These are phyloP conservation scores for Acrobasis repandana DNA, from an alignment of 2,888 invertebrate species.

Conservation along the genomic window DNA sequence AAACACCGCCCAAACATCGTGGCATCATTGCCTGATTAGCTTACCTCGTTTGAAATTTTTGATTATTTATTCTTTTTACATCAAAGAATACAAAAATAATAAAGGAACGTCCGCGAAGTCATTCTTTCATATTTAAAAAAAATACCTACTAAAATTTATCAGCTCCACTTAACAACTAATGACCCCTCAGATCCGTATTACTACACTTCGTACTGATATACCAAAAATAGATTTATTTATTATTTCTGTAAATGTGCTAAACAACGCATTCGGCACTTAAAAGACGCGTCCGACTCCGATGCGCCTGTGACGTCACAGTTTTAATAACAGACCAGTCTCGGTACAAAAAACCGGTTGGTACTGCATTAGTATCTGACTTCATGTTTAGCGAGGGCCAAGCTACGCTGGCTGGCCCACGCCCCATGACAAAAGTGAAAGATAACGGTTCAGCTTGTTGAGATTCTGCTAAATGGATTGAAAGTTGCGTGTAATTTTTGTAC, in stretches of 20 bases:
- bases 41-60: background rate
- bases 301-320: constrained; percentile 19
- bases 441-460: constrained; percentile 7
- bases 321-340: constrained; percentile 13
- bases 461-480: constrained; percentile 13
- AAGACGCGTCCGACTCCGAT: background rate
- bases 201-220: too few relatives aligned
- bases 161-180: too few relatives aligned
- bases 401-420: constrained; percentile 2
- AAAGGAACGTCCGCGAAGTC: too few relatives aligned
- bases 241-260: background rate
- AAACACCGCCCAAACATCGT: background rate
- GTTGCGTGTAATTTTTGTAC: background rate
- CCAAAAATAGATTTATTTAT: background rate
- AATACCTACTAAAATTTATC: too few relatives aligned
- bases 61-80: background rate
- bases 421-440: constrained; percentile 17
- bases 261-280: background rate
- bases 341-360: constrained; percentile 18
- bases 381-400: constrained; percentile 3
- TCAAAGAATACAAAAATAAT: too few relatives aligned
- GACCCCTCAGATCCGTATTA: too few relatives aligned
- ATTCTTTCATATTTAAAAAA: too few relatives aligned
- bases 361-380: background rate
- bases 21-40: background rate